Evolutionary conservation across 2,113 vertebrate genomes (phyloP), one percentile per base, ranked within the genome.

Genomic region (Aptenodytes patagonicus): DNA sequence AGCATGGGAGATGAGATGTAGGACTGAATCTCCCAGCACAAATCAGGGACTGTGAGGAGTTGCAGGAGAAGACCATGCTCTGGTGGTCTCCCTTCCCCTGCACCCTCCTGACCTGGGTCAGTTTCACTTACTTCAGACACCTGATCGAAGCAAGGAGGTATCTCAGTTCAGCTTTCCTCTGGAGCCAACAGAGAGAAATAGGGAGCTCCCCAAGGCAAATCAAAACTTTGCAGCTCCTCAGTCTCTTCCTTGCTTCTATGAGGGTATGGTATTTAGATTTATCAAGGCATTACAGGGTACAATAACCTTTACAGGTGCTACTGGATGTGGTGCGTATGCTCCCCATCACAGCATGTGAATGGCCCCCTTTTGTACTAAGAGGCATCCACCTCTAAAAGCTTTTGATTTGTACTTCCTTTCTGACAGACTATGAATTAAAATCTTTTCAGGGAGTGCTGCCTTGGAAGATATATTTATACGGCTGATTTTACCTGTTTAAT

Each of bases 341-440:
- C 28, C 40, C 28, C 62, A n/a, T 7, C 61, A 71, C 25, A 70
- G 19, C 3, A 34, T 52, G 14, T 61, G 34, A 93, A 83, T 42
- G 13, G 3, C 10, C 5, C 8, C 6, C 36, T 83, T 79, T 57
- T 80, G 32, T 38, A 79, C 29, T 71, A 76, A 66, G 31, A 70
- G 6, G 21, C 40, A 57, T 40, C 24, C 32, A 72, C 49, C 20
- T 87, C 11, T 15, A 54, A 89, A 91, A 83, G 18, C 13, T 76
- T 95, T 69, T 88, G 16, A 69, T 80, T 76, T 61, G 10, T 17
- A 57, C 20, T 82, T 91, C 21, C 21, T 93, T 91, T 93, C 85
- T 83, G 47, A 40, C 26, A 65, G 7, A 24, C 2, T n/a, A 9
- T 79, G 90, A 88, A 83, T 72, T 21, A 94, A 83, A 83, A 80